phyloP scores from a whole-genome alignment of 2,888 invertebrate genomes.

The Anoplius nigerrimus region DNA sequence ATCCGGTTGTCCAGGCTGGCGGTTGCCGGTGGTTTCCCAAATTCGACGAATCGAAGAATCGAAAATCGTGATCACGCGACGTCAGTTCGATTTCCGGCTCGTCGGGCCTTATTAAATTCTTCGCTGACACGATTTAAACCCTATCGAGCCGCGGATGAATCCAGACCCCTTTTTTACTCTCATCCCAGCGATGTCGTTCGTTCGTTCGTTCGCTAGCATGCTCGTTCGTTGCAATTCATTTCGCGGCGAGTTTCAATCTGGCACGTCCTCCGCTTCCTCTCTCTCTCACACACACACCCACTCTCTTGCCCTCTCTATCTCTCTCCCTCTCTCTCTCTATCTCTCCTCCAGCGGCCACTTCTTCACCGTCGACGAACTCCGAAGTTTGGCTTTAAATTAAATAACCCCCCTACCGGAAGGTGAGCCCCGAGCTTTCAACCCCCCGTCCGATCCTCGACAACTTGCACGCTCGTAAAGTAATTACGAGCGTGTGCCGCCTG shows the following conservation, averaged over 20 bases:
- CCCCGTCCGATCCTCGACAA: too few species aligned
- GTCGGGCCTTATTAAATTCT: neutral
- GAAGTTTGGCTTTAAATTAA: conserved; percentile 45
- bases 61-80: too few species aligned
- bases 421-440: conserved; percentile 1
- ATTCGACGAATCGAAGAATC: too few species aligned
- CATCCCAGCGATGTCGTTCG: neutral
- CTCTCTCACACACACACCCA: neutral
- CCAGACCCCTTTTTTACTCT: neutral
- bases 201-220: too few species aligned
- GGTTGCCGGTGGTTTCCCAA: too few species aligned
- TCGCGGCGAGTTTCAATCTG: conserved; percentile 16
- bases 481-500: too few species aligned
- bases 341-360: neutral
- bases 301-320: too few species aligned
- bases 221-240: conserved; percentile 43
- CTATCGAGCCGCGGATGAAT: neutral
- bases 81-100: too few species aligned
- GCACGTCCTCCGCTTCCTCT: conserved; percentile 10
- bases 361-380: conserved; percentile 1
- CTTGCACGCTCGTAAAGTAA: too few species aligned
- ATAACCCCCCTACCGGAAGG: conserved; percentile 16
- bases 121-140: neutral
- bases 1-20: too few species aligned
- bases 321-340: too few species aligned